A percentile compares a stretch with the other conserved stretches of the same genome.
These are phyloP conservation scores for Stichodactyla helianthus DNA, from an alignment of 64 coral and sea anemone genomes.

Conservation along the genomic window DNA sequence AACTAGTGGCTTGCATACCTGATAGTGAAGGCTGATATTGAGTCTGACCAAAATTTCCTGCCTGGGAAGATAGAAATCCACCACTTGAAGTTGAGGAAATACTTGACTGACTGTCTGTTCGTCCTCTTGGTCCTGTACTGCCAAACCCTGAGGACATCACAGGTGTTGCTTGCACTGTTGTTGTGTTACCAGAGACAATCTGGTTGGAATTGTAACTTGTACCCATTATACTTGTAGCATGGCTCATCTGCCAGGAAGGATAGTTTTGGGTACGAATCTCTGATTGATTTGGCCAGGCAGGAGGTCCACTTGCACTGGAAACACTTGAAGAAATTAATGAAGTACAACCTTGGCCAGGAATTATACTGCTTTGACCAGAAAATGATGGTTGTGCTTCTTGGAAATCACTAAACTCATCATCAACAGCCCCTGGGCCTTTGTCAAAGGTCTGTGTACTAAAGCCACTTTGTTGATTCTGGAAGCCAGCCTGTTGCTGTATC, in stretches of 20 bases:
- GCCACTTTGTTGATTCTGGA: background rate
- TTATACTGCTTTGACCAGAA: background rate
- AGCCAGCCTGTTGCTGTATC: background rate
- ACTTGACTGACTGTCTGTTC: constrained; percentile 28
- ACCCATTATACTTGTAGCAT: too few relatives aligned
- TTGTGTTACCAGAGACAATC: background rate
- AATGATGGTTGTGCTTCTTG: constrained; percentile 24
- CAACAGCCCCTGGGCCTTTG: background rate
- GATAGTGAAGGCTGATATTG: background rate
- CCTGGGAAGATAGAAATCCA: background rate
- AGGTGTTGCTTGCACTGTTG: background rate
- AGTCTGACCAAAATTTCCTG: background rate
- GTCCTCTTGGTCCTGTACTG: background rate
- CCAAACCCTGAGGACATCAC: background rate
- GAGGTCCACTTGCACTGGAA: background rate
- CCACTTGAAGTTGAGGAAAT: constrained; percentile 17
- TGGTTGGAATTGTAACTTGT: too few relatives aligned
- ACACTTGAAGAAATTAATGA: background rate
- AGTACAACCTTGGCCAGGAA: background rate
- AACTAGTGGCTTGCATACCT: background rate
- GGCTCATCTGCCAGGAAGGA: background rate
- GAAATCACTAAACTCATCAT: constrained; percentile 48
- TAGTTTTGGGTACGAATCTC: background rate
- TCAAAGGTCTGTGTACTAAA: background rate
- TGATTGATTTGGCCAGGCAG: background rate